Evolutionary conservation across 2,888 invertebrate genomes (phyloP).

Genomic region (Synergus japonicus): DNA sequence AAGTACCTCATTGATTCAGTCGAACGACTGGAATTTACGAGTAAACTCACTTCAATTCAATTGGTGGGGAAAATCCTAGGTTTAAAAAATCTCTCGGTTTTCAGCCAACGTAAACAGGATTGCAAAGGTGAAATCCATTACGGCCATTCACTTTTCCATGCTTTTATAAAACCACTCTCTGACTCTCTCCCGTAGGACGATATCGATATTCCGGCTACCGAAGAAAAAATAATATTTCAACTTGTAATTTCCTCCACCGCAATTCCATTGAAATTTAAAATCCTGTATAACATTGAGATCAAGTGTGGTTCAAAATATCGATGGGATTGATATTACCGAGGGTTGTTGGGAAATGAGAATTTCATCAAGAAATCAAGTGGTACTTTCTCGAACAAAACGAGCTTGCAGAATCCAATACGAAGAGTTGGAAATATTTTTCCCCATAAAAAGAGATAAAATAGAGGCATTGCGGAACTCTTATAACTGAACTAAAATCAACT

Average conservation of each 20-base stretch:
- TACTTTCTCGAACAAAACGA: neutral
- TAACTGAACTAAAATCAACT: neutral
- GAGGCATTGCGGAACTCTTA: neutral
- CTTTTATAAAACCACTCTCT: conserved; percentile 41
- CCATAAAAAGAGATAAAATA: conserved; percentile 3
- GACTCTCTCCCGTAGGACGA: neutral
- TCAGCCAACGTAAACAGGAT: neutral
- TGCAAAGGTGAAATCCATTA: conserved; percentile 47
- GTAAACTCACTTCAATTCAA: neutral
- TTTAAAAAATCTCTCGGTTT: neutral
- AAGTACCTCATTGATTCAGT: conserved; percentile 18
- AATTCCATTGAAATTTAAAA: neutral
- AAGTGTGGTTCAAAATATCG: conserved; percentile 6
- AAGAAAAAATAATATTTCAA: neutral
- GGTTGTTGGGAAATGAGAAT: neutral
- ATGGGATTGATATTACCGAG: neutral
- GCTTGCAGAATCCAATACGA: neutral
- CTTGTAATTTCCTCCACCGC: neutral
- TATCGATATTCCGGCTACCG: neutral
- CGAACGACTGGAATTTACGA: conserved; percentile 10
- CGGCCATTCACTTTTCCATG: conserved; percentile 44
- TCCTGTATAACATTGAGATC: neutral
- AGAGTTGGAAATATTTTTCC: neutral
- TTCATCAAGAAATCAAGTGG: conserved; percentile 15
- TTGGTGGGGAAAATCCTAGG: neutral